Conservation (phyloP, 2,797 vertebrate species). For the Salarias fasciatus region DNA sequence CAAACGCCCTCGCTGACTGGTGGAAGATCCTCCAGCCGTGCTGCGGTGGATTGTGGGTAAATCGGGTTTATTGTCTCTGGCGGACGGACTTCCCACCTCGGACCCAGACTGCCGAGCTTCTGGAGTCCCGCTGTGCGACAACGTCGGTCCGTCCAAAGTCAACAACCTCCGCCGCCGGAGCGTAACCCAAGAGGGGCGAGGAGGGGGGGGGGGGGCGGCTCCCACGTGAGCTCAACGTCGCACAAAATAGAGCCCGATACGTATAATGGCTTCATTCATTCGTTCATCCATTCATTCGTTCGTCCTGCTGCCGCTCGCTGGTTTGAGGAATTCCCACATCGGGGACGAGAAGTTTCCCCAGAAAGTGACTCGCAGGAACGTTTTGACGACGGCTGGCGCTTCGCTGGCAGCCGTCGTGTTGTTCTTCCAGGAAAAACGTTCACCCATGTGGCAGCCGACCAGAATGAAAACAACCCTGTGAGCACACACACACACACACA, state of each 20-base stretch:
- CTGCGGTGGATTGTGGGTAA: slow-evolving; percentile 20
- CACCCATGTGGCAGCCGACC: slow-evolving; percentile 36
- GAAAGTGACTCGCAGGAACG: slow-evolving; percentile 46
- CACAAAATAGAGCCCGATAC: slow-evolving; percentile 50
- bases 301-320: slow-evolving; percentile 15
- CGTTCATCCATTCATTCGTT: slow-evolving; percentile 50
- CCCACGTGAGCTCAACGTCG: slow-evolving; percentile 44
- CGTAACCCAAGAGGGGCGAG: slow-evolving; percentile 53
- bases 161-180: slow-evolving; percentile 61
- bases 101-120: slow-evolving; percentile 45
- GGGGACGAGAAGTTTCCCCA: slow-evolving; percentile 38
- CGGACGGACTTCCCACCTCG: slow-evolving; percentile 60
- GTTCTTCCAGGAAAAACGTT: slow-evolving; percentile 32
- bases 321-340: slow-evolving; percentile 25
- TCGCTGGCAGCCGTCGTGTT: slow-evolving; percentile 36
- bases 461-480: slow-evolving; percentile 36
- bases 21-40: slow-evolving; percentile 21
- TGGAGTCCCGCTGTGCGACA: slow-evolving; percentile 45
- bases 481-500: too few species aligned
- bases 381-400: slow-evolving; percentile 34
- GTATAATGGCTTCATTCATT: slow-evolving; percentile 65
- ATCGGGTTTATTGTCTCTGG: slow-evolving; percentile 24
- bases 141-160: slow-evolving; percentile 59
- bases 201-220: slow-evolving; percentile 38
- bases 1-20: slow-evolving; percentile 24